Percentiles rank a stretch among this genome's conserved stretches.
Conservation (phyloP, 1,140 invertebrate species). For the Brachionus sp. region DNA sequence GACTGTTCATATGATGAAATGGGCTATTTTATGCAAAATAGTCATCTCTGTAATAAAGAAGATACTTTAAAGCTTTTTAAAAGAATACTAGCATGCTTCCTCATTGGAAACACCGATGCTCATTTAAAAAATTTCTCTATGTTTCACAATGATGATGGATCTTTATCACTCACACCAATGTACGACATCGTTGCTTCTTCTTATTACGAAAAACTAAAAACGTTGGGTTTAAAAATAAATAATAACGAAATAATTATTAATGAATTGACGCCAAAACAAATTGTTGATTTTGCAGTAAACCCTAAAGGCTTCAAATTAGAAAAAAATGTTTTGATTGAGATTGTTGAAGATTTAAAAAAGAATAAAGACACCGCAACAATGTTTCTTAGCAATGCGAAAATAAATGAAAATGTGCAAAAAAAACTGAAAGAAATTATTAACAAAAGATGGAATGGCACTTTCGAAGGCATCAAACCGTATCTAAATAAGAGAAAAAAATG, state of each 20-base stretch:
- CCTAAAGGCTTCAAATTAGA: background rate
- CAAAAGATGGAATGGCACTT: background rate
- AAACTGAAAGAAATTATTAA: background rate
- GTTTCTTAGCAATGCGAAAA: background rate
- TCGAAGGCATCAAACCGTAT: background rate
- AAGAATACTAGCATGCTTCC: constrained; percentile 5
- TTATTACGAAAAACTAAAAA: background rate
- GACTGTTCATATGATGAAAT: constrained; percentile 12
- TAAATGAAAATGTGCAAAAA: background rate
- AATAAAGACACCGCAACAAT: background rate
- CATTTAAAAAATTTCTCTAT: constrained; percentile 23
- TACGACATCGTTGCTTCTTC: constrained; percentile 12
- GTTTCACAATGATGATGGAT: constrained; percentile 12
- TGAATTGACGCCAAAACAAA: background rate
- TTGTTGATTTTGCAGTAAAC: background rate
- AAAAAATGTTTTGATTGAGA: background rate
- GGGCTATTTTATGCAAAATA: background rate
- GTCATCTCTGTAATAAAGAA: background rate
- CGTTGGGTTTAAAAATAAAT: background rate
- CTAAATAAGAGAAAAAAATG: background rate
- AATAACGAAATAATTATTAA: background rate
- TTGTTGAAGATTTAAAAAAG: background rate
- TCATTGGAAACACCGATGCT: constrained; percentile 9
- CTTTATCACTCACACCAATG: background rate
- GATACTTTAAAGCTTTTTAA: constrained; percentile 1